Conservation (phyloP, 2,888 invertebrate genomes). For the Tillus elongatus region DNA sequence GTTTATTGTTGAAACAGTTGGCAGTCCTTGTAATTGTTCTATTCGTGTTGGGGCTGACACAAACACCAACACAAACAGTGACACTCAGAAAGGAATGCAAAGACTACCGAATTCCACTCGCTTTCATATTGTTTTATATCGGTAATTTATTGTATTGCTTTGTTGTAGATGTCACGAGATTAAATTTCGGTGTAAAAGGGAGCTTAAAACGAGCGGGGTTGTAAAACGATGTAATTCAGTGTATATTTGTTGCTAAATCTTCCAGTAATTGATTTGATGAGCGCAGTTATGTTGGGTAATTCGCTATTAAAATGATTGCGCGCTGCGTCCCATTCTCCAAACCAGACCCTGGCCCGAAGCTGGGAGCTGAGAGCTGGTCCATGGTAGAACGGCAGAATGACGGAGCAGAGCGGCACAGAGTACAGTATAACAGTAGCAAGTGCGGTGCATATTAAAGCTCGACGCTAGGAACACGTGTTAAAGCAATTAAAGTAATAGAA, state of each 20-base stretch:
- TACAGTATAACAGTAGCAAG: constrained; percentile 23
- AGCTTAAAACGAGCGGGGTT: constrained; percentile 24
- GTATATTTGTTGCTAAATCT: constrained; percentile 36
- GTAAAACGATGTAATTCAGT: constrained; percentile 30
- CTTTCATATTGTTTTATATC: constrained; percentile 42
- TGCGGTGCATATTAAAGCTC: constrained; percentile 35
- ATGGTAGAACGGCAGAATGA: no score
- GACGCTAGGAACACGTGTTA: constrained; percentile 34
- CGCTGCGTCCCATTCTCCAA: constrained; percentile 14
- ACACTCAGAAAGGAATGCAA: constrained; percentile 36
- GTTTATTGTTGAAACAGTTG: no score
- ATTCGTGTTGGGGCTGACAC: no score
- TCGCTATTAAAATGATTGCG: constrained; percentile 31
- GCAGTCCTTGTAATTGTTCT: no score
- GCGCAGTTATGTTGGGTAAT: constrained; percentile 30
- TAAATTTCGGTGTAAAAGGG: constrained; percentile 35
- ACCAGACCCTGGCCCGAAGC: no score
- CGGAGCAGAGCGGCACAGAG: no score
- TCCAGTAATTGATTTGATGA: constrained; percentile 34
- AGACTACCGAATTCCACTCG: constrained; percentile 38
- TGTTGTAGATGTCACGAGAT: constrained; percentile 39
- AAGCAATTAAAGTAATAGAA: constrained; percentile 37
- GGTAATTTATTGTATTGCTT: constrained; percentile 42
- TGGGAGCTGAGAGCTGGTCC: no score
- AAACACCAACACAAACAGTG: no score